Conservation (phyloP, 2,888 invertebrate species). For the Falcaria lacertinaria region DNA sequence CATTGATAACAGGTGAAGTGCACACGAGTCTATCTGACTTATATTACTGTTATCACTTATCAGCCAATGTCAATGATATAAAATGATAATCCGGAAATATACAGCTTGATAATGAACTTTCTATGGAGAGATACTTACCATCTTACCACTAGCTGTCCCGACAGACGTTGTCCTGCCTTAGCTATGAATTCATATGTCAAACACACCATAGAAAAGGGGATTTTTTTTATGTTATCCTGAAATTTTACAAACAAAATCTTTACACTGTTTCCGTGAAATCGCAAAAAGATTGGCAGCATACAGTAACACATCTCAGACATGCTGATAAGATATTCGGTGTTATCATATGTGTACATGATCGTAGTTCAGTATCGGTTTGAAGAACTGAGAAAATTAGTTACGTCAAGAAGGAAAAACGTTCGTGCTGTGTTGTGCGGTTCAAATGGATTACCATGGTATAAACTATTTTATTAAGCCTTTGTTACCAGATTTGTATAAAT, state of each 20-base stretch:
- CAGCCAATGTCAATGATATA: conserved; percentile 4
- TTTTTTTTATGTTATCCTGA: too few species aligned
- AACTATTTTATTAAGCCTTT: too few species aligned
- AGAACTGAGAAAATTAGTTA: neutral
- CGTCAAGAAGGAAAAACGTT: neutral
- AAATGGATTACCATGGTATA: neutral
- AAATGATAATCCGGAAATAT: conserved; percentile 2
- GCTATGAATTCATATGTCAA: too few species aligned
- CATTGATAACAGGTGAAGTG: neutral
- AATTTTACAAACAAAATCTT: too few species aligned
- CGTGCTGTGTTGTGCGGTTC: neutral
- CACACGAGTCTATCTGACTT: neutral
- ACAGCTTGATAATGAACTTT: neutral
- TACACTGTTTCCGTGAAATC: too few species aligned
- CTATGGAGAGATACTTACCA: neutral
- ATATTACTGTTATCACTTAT: neutral
- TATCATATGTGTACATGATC: neutral
- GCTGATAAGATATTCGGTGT: neutral
- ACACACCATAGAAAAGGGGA: too few species aligned
- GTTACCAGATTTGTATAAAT: too few species aligned
- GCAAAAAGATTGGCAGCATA: too few species aligned
- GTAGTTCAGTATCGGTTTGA: neutral
- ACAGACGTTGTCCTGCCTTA: too few species aligned
- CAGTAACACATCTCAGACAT: neutral
- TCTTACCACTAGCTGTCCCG: neutral